A percentile compares a stretch with the other conserved stretches of the same genome.
These are phyloP conservation scores for Octomys mimax DNA, from an alignment of 2,797 vertebrate species.

Conservation along the genomic window DNA sequence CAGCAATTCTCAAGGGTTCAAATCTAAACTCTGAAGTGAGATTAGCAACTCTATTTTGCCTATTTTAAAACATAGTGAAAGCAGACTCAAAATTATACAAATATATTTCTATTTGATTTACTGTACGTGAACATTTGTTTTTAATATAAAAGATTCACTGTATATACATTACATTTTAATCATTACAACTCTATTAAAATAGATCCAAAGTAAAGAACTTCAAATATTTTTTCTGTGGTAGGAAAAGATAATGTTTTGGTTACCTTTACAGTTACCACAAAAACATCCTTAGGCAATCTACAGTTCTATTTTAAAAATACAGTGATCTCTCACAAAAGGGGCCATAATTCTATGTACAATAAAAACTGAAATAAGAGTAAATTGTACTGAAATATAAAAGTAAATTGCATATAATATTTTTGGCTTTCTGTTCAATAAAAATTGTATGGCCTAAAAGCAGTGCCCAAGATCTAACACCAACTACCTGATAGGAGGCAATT, in stretches of 20 bases:
- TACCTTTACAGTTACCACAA: conserved; percentile 25
- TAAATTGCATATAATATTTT: conserved; percentile 43
- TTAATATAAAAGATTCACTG: neutral
- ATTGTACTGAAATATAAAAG: neutral
- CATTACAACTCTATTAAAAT: conserved; percentile 33
- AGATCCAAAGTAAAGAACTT: conserved; percentile 9
- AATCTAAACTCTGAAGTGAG: conserved; percentile 21
- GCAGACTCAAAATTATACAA: conserved; percentile 52
- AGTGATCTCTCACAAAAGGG: conserved; percentile 33
- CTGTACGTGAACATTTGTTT: conserved; percentile 19
- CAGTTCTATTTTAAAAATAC: conserved; percentile 56
- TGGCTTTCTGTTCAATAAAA: conserved; percentile 57
- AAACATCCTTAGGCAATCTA: neutral
- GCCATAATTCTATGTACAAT: conserved; percentile 46
- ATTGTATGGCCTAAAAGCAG: neutral
- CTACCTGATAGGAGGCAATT: neutral
- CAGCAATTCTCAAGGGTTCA: conserved; percentile 3
- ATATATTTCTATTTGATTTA: neutral
- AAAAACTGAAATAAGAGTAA: conserved; percentile 48
- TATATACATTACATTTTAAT: neutral
- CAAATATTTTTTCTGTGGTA: neutral
- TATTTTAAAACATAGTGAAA: neutral
- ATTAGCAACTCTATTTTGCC: neutral
- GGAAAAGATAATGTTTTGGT: neutral
- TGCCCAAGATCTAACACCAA: neutral